Conservation (phyloP, 2,113 vertebrate species). For the Pampusana beccarii region DNA sequence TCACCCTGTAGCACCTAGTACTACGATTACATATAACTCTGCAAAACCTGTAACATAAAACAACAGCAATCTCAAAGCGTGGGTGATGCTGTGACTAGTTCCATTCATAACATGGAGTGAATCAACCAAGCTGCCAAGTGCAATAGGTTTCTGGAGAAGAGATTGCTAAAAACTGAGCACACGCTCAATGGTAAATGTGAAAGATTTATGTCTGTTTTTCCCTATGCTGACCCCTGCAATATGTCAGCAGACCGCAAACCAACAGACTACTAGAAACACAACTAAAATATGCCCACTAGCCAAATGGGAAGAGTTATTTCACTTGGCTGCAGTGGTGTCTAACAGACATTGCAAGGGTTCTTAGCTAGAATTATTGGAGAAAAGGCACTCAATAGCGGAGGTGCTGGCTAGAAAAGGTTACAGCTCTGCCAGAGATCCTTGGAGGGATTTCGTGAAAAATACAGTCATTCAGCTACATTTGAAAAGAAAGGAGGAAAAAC, state of each 20-base stretch:
- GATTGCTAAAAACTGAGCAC: background rate
- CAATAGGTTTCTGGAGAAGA: background rate
- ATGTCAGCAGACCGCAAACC: background rate
- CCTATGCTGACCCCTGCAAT: background rate
- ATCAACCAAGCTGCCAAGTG: background rate
- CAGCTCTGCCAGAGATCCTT: background rate
- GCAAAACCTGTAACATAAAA: background rate
- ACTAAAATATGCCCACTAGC: background rate
- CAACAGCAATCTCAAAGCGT: background rate
- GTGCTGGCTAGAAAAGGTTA: background rate
- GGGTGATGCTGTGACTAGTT: background rate
- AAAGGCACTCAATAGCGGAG: background rate
- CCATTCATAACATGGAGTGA: background rate
- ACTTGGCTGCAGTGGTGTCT: background rate
- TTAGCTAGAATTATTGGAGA: background rate
- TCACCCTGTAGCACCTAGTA: background rate
- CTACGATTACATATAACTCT: background rate
- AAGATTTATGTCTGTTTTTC: conserved; percentile 8
- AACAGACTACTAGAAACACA: background rate
- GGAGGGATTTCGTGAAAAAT: background rate
- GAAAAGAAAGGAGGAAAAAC: background rate
- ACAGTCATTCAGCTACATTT: background rate
- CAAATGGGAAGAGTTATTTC: conserved; percentile 36
- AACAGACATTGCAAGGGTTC: background rate
- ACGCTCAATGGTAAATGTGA: background rate